Base-by-base conservation (phyloP, 2,888 invertebrate genomes). In the Acanthopleura granulata region DNA sequence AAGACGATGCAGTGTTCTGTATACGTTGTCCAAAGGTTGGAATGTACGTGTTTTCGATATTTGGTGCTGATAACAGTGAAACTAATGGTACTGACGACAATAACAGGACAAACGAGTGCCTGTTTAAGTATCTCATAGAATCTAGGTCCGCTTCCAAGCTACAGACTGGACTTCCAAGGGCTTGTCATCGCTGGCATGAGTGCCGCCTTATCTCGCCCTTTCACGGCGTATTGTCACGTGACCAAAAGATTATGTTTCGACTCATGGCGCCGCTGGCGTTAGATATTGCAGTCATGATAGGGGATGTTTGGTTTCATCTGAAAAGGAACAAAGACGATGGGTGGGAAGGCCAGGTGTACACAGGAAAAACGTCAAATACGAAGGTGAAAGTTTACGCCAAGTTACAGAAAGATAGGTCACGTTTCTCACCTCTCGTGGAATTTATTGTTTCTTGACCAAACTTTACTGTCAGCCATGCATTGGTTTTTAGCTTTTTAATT, bases 21-120 rank as follows among this genome's bases (percentile, higher is more conserved):
- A 81, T 89, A 29, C 80, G 89, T 11, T 88, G 89, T 76, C 88
- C 88, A 0, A 82, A 85, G 12, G 82, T 85, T 30, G 89, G 88
- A 3, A 86, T 88, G 75, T 89, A 88, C 78, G 86, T 89, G 6
- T 86, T 89, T 72, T 85, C 86, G 0, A 80, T 89, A n/a, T 88
- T 86, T 74, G 87, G 86, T 18, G 76, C 73, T 9, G 40, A 40
- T 40, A 40, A 40, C 40, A 78, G 77, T 30, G 40, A 40, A 40
- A n/a, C 22, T 6, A 57, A 57, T 22, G 18, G 22, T 57, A 12
- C 18, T 6, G 57, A 57, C 6, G 75, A 15, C 15, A 25, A 22
- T 6, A 22, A 6, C 25, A 66, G 76, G 12, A 80, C 83, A 0
- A 83, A 83, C 72, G 87, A 87, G 74, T 87, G 87, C 76, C 79